Evolutionary conservation across 2,888 invertebrate species (phyloP).

Genomic region (Cantharis flavilabris): DNA sequence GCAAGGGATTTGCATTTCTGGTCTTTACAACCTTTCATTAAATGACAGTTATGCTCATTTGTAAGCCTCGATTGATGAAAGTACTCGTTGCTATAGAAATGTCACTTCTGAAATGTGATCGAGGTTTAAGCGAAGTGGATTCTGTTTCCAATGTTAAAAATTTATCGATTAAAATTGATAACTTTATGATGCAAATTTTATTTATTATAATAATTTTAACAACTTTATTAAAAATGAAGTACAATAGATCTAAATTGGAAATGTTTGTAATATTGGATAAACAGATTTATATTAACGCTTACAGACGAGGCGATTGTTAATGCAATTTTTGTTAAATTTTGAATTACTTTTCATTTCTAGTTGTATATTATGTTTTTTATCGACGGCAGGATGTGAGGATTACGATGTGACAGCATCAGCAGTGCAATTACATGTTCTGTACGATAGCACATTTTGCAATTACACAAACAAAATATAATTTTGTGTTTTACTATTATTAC

Average conservation of each 20-base stretch:
- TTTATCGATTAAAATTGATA: background rate
- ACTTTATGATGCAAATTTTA: background rate
- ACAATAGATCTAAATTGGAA: background rate
- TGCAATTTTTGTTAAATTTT: too few species aligned
- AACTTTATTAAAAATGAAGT: background rate
- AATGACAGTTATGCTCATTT: conserved; percentile 20
- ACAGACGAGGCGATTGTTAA: background rate
- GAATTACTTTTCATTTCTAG: too few species aligned
- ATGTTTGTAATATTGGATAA: background rate
- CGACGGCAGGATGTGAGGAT: too few species aligned
- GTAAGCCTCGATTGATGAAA: conserved; percentile 18
- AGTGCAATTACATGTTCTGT: too few species aligned
- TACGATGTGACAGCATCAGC: too few species aligned
- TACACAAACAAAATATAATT: too few species aligned
- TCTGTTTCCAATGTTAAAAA: background rate
- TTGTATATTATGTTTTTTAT: too few species aligned
- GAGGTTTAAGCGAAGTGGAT: background rate
- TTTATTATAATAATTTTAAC: background rate
- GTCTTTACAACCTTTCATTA: conserved; percentile 8
- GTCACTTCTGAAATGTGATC: conserved; percentile 12
- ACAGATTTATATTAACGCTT: background rate
- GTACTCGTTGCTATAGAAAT: conserved; percentile 18
- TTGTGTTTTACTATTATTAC: too few species aligned
- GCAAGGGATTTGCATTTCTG: conserved; percentile 15
- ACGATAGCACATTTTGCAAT: too few species aligned